These are phyloP conservation scores for Lepidocyrtinus sp. DNA, from an alignment of 2,888 invertebrate species.

Conservation along the genomic window DNA sequence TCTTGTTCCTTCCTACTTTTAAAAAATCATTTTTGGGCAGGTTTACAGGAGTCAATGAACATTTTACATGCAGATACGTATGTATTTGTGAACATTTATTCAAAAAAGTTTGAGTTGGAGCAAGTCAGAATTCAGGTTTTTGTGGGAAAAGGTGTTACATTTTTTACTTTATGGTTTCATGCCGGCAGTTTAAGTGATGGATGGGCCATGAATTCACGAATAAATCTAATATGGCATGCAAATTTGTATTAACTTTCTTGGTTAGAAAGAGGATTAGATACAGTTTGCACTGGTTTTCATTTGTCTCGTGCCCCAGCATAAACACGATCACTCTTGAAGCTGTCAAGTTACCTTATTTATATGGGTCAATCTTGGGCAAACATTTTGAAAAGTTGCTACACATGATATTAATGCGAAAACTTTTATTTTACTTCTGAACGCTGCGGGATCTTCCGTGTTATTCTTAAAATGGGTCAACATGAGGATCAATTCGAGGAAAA, in stretches of 20 bases:
- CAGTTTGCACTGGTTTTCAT: slow-evolving; percentile 9
- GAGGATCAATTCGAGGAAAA: too few relatives aligned
- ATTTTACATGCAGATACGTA: too few relatives aligned
- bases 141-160: neutral
- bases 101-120: too few relatives aligned
- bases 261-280: neutral
- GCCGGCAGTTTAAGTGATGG: slow-evolving; percentile 61
- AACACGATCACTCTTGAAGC: neutral
- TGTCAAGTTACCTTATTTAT: neutral
- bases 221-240: neutral
- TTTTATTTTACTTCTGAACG: too few relatives aligned
- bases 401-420: too few relatives aligned
- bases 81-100: too few relatives aligned
- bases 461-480: too few relatives aligned
- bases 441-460: too few relatives aligned
- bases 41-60: too few relatives aligned
- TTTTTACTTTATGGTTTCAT: neutral
- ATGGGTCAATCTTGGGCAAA: neutral
- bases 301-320: neutral
- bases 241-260: neutral
- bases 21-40: too few relatives aligned
- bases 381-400: neutral
- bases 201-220: slow-evolving; percentile 67
- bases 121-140: too few relatives aligned
- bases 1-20: too few relatives aligned